Conservation (phyloP, 1,140 invertebrate genomes). For the Coboldia fuscipes region DNA sequence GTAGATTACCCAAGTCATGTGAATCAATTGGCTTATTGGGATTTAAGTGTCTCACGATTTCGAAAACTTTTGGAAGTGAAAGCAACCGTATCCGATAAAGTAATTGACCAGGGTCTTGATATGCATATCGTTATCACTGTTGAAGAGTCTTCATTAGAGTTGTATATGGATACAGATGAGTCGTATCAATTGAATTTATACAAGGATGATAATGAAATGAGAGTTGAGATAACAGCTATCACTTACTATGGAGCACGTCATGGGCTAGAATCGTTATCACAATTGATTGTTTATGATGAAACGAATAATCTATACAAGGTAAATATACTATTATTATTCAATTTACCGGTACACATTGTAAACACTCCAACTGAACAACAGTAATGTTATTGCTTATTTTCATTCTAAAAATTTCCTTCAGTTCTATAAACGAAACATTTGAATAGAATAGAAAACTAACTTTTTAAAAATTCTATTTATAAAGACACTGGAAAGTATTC, state of each 20-base stretch:
- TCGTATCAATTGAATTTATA: slow-evolving; percentile 35
- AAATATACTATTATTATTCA: no score
- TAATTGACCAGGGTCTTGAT: slow-evolving; percentile 11
- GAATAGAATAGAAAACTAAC: slow-evolving; percentile 11
- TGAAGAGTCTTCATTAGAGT: slow-evolving; percentile 2
- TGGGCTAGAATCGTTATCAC: slow-evolving; percentile 54
- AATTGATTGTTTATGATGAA: slow-evolving; percentile 54
- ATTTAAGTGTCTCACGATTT: slow-evolving; percentile 10
- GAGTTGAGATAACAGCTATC: slow-evolving; percentile 32
- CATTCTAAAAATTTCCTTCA: no score
- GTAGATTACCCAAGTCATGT: slow-evolving; percentile 7
- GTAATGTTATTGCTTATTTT: no score
- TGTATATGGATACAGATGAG: slow-evolving; percentile 32
- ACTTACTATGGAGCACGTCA: slow-evolving; percentile 55
- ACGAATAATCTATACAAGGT: no score
- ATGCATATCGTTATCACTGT: slow-evolving; percentile 16
- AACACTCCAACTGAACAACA: no score
- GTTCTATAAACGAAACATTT: no score
- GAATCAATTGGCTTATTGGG: slow-evolving; percentile 8
- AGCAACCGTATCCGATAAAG: slow-evolving; percentile 9
- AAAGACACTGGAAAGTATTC: slow-evolving; percentile 31
- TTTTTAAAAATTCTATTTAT: slow-evolving; percentile 5
- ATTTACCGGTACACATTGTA: no score
- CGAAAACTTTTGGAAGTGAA: slow-evolving; percentile 9
- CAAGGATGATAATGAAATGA: slow-evolving; percentile 24